Conservation (phyloP, 2,113 vertebrate genomes). For the Erpornis zantholeuca region DNA sequence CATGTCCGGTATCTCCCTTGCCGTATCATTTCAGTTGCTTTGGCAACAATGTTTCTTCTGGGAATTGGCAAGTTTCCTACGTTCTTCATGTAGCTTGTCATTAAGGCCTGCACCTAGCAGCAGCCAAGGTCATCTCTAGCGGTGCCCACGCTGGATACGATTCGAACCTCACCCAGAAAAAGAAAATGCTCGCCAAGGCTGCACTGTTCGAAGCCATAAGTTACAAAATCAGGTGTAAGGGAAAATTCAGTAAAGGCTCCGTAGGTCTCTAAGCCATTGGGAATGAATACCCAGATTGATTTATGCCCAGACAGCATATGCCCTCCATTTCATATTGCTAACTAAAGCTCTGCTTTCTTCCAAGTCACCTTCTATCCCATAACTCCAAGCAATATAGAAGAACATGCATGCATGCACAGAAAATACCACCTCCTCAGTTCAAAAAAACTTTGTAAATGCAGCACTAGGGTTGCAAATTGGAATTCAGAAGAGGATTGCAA, state of each 20-base stretch:
- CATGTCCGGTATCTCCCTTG: rapidly evolving
- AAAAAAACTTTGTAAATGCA: not conserved
- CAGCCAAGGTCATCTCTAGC: not conserved
- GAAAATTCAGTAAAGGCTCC: not conserved
- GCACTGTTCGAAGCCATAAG: not conserved
- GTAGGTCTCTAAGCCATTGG: not conserved
- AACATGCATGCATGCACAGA: not conserved
- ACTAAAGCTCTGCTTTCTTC: not conserved
- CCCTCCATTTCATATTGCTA: not conserved
- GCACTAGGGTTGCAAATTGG: not conserved
- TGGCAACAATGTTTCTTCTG: not conserved
- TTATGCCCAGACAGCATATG: not conserved
- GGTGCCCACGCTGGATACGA: too few relatives aligned
- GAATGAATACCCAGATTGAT: not conserved
- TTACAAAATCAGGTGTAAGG: not conserved
- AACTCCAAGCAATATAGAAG: not conserved
- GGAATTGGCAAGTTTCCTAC: not conserved
- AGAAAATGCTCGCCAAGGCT: not conserved
- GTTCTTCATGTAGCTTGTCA: not conserved
- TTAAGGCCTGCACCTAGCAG: not conserved
- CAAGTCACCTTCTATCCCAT: not conserved
- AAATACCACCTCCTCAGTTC: not conserved
- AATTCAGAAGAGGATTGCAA: not conserved
- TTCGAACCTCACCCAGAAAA: not conserved
- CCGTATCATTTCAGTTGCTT: not conserved